Conservation (phyloP, 35 echinoderm and acorn worm species). For the Diadema setosum region DNA sequence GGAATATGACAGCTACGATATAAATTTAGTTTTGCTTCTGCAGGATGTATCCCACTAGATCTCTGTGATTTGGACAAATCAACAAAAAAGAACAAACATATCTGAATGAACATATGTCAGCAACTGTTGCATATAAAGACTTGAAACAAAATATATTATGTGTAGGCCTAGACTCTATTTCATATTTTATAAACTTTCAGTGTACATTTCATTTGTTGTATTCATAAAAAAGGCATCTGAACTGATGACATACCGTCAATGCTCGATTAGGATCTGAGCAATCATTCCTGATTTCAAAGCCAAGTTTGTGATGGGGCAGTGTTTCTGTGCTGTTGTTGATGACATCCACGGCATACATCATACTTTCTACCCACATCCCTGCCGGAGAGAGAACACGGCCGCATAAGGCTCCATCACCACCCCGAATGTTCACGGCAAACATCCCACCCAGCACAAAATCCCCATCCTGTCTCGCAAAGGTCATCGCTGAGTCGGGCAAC, state of each 20-base stretch:
- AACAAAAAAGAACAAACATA: no score
- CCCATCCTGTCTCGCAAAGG: background rate
- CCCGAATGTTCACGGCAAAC: constrained; percentile 25
- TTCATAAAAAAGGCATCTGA: no score
- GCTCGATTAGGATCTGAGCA: constrained; percentile 83
- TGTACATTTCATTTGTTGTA: no score
- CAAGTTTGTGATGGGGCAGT: constrained; percentile 53
- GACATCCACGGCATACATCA: constrained; percentile 84
- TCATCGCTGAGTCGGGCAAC: background rate
- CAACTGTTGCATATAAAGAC: no score
- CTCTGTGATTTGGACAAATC: no score
- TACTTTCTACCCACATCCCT: constrained; percentile 83
- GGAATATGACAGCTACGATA: no score
- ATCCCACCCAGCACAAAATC: constrained; percentile 22
- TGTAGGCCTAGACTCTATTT: no score
- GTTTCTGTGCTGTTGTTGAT: constrained; percentile 69
- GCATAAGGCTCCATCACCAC: background rate
- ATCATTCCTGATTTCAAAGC: constrained; percentile 89
- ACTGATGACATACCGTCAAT: constrained; percentile 83
- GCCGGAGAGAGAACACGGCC: constrained; percentile 7
- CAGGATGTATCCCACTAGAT: no score
- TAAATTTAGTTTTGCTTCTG: no score
- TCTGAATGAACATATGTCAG: no score
- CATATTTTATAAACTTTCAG: no score
- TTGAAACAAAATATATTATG: no score